These are phyloP conservation scores for Geopemphigus sp. DNA, from an alignment of 1,140 invertebrate genomes.

Conservation along the genomic window DNA sequence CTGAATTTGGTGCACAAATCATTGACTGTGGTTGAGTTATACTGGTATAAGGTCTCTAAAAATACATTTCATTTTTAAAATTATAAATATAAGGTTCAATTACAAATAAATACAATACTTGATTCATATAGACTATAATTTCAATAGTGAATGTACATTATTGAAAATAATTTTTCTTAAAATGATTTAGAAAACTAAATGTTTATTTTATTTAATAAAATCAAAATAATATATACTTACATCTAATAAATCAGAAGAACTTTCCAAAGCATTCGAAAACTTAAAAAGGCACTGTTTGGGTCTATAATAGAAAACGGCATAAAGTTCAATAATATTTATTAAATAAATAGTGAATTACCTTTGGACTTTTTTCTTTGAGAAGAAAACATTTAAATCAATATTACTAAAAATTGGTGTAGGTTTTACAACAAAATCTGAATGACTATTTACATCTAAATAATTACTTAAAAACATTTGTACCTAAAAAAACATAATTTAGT, in stretches of 20 bases:
- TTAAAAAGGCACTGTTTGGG: slow-evolving; percentile 37
- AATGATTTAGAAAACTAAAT: too few species aligned
- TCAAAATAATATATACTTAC: not conserved
- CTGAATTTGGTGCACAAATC: slow-evolving; percentile 39
- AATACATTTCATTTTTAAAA: not conserved
- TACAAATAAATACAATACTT: too few species aligned
- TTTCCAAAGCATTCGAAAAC: slow-evolving; percentile 44
- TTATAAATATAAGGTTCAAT: too few species aligned
- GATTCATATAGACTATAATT: not conserved
- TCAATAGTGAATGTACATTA: too few species aligned
- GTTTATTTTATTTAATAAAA: not conserved
- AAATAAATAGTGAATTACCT: not conserved
- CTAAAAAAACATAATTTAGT: not conserved
- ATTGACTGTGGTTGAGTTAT: slow-evolving; percentile 38
- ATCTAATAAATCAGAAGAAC: slow-evolving; percentile 38
- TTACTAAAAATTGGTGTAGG: slow-evolving; percentile 40
- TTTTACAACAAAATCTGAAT: slow-evolving; percentile 38
- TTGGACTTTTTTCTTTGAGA: slow-evolving; percentile 37
- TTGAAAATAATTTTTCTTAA: too few species aligned
- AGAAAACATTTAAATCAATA: slow-evolving; percentile 39
- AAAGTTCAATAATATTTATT: not conserved
- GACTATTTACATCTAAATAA: slow-evolving; percentile 36
- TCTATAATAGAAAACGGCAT: not conserved
- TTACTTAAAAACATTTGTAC: slow-evolving; percentile 46
- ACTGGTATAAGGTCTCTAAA: slow-evolving; percentile 43